Percentiles rank a stretch among this genome's conserved stretches.
These are phyloP conservation scores for Empidonax alnorum DNA, from an alignment of 2,113 vertebrate genomes.

Conservation along the genomic window DNA sequence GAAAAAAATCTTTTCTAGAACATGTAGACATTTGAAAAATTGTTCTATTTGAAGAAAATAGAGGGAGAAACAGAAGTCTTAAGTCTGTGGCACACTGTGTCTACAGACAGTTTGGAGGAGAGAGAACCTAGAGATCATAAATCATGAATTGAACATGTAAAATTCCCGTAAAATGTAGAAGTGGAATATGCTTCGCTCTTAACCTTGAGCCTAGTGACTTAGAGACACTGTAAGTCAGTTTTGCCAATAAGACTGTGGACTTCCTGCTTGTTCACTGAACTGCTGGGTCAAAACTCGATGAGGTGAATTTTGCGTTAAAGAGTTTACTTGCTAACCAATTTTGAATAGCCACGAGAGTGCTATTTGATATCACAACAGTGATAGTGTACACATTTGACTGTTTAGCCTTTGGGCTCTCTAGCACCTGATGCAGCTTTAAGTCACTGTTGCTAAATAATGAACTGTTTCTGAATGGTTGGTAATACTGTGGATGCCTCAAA, in stretches of 20 bases:
- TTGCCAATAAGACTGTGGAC: slow-evolving; percentile 90
- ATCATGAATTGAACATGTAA: slow-evolving; percentile 93
- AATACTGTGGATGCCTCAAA: slow-evolving; percentile 69
- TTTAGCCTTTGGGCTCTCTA: slow-evolving; percentile 62
- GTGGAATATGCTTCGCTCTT: slow-evolving; percentile 88
- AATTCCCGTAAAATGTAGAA: slow-evolving; percentile 89
- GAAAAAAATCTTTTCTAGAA: slow-evolving; percentile 87
- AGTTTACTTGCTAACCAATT: slow-evolving; percentile 80
- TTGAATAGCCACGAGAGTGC: slow-evolving; percentile 65
- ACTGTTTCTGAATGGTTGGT: slow-evolving; percentile 77
- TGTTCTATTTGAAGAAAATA: slow-evolving; percentile 90
- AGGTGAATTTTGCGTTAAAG: slow-evolving; percentile 85
- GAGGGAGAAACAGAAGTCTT: slow-evolving; percentile 91
- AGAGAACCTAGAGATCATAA: slow-evolving; percentile 88
- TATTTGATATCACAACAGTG: slow-evolving; percentile 66
- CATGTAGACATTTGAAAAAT: slow-evolving; percentile 86
- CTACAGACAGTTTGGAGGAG: slow-evolving; percentile 88
- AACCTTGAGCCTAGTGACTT: slow-evolving; percentile 88
- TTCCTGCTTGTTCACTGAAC: slow-evolving; percentile 85
- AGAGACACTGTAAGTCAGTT: slow-evolving; percentile 89
- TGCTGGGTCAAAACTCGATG: slow-evolving; percentile 87
- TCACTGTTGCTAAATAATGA: slow-evolving; percentile 73
- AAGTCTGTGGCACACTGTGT: slow-evolving; percentile 87
- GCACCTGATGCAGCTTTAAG: slow-evolving; percentile 67
- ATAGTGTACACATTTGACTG: slow-evolving; percentile 70